Evolutionary conservation across 2,113 vertebrate genomes (phyloP), one percentile per base, ranked within the genome.

Genomic region (Apodemus speciosus): DNA sequence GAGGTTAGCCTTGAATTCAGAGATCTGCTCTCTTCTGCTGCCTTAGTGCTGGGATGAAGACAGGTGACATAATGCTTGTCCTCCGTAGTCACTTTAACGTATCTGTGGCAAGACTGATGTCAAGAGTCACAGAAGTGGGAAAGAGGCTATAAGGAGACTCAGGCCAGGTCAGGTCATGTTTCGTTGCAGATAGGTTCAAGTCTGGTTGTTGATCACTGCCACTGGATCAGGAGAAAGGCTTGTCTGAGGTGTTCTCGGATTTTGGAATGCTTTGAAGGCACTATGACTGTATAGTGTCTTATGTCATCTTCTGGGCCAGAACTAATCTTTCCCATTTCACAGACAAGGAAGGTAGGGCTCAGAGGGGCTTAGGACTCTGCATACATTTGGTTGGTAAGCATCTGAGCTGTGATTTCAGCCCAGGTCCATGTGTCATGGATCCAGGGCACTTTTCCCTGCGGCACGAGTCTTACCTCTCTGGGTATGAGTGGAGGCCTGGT

Each of bases 321-420:
- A n/a, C 51, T 49, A 69, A 51, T 71, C n/a, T 43, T 43, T 90
- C 89, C 58, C 69, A 46, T 88, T 90, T 92, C 62, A 66, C 30
- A 32, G 56, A n/a, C 43, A 68, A 72, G 79, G 69, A 86, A 84
- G 73, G 49, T 13, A 10, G n/a, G 43, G 64, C 53, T 95, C 43
- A 71, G 77, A 86, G 60, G 81, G 40, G 23, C 30, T 40, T 38
- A 27, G 62, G 21, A 32, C 64, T n/a, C 66, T 64, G 32, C 49
- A n/a, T 38, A 6, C 46, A 0, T 68, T 75, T 6, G 13, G 72
- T 7, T 16, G 13, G 13, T 14, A 10, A 23, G 64, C 0, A 30
- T 35, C 43, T 11, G 43, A n/a, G n/a, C 43, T 58, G n/a, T 64
- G 88, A 53, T 77, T 71, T 49, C 32, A 30, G 5, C 1, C 64